Base-by-base conservation (phyloP, 2,797 vertebrate species). In the Notolepis coatsorum region DNA sequence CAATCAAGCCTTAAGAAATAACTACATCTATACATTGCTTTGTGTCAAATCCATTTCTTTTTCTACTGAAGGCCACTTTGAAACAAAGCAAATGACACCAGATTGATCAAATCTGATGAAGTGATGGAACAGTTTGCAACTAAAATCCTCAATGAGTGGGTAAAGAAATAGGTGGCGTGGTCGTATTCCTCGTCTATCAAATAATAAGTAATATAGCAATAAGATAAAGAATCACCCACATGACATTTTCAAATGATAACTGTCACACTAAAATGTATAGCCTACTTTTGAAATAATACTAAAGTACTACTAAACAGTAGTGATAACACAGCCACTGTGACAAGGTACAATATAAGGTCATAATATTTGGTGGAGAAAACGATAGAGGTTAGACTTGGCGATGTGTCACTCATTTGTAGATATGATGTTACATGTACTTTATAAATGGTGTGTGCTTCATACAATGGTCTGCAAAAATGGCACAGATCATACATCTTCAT, bases 31-130 rank as follows among this genome's bases (percentile, higher is more conserved):
- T 88, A 91, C 84, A 91, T 89, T 89, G 79, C 86, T 88, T 83
- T 86, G 84, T 90, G 87, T 91, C 85, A 89, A 88, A 87, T 86
- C 73, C 72, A 78, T 74, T 84, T 66, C 68, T 61, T 80, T 81
- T 62, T 63, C 2, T 38, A 88, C 80, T 80, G 75, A 89, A 91
- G 89, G 89, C 86, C 88, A 90, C 90, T 88, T 87, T 84, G 72
- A 89, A 87, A 82, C 79, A 87, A 85, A 88, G 80, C 83, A 79
- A 74, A 77, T 77, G 63, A 61, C 71, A 80, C 43, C 30, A 85
- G 58, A 82, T 75, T 86, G 79, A 86, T 85, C 77, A 84, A 84
- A 66, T 81, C 50, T 83, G 73, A 77, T 78, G 65, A 74, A 42
- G 2, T 73, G 48, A 84, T 80, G 61, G 77, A 62, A 71, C 59